Evolutionary conservation across 1,140 invertebrate species (phyloP).

Genomic region (Drosophila ogumai): DNA sequence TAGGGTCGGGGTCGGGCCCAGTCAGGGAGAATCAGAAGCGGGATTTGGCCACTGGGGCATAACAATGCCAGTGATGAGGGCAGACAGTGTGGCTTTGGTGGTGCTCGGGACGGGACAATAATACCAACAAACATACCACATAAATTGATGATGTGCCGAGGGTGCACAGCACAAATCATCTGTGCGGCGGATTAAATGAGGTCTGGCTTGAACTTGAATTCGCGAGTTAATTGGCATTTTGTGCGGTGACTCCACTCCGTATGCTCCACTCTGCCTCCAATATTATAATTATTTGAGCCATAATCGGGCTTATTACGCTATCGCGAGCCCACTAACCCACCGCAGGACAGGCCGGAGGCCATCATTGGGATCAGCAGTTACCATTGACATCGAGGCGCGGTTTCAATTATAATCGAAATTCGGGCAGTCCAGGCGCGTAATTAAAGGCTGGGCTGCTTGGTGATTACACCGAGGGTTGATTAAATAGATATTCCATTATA

Average conservation of each 20-base stretch:
- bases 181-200: slow-evolving; percentile 59
- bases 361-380: slow-evolving; percentile 45
- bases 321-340: slow-evolving; percentile 49
- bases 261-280: slow-evolving; percentile 11
- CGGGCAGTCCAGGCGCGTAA: slow-evolving; percentile 18
- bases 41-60: slow-evolving; percentile 78
- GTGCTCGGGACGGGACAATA: slow-evolving; percentile 16
- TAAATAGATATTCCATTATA: slow-evolving; percentile 38
- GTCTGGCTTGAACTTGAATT: slow-evolving; percentile 60
- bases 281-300: slow-evolving; percentile 52
- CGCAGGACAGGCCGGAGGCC: slow-evolving; percentile 32
- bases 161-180: slow-evolving; percentile 55
- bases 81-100: slow-evolving; percentile 53
- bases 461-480: slow-evolving; percentile 44
- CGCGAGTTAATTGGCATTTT: slow-evolving; percentile 65
- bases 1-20: slow-evolving; percentile 67
- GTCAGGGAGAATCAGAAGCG: slow-evolving; percentile 54
- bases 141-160: slow-evolving; percentile 63
- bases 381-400: slow-evolving; percentile 56
- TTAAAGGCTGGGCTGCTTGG: slow-evolving; percentile 19
- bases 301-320: slow-evolving; percentile 65
- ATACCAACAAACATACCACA: slow-evolving; percentile 13
- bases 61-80: slow-evolving; percentile 78
- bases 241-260: slow-evolving; percentile 12
- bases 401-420: slow-evolving; percentile 68